These are phyloP conservation scores for Marmota flaviventris DNA, from an alignment of 2,113 vertebrate species.

Conservation along the genomic window DNA sequence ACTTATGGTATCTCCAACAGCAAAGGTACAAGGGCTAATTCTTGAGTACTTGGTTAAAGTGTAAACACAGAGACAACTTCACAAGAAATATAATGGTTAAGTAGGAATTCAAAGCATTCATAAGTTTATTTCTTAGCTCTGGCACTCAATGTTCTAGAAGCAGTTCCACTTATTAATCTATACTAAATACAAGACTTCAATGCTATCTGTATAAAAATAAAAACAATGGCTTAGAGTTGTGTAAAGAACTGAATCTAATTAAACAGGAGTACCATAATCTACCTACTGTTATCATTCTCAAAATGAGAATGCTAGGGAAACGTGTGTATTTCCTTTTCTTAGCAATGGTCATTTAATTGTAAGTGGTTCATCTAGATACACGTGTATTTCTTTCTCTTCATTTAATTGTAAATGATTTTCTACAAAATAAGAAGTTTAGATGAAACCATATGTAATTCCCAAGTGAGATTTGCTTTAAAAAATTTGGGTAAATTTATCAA, in stretches of 20 bases:
- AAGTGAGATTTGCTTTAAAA: constrained; percentile 28
- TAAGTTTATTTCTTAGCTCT: constrained; percentile 25
- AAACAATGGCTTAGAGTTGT: neutral
- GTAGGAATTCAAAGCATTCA: constrained; percentile 47
- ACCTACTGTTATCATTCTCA: neutral
- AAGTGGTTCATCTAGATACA: no score
- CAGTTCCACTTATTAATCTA: constrained; percentile 4
- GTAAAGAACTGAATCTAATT: neutral
- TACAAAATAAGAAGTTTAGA: constrained; percentile 45
- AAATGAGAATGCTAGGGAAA: constrained; percentile 17
- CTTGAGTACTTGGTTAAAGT: constrained; percentile 69
- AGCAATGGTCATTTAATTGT: neutral
- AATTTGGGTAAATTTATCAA: neutral
- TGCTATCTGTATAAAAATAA: neutral
- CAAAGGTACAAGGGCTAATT: constrained; percentile 62
- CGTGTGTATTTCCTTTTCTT: neutral
- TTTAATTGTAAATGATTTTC: constrained; percentile 39
- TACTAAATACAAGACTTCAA: constrained; percentile 25
- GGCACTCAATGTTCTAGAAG: neutral
- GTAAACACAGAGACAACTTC: constrained; percentile 54
- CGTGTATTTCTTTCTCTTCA: neutral
- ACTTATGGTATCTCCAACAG: constrained; percentile 31
- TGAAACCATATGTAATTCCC: constrained; percentile 24
- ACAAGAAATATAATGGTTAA: neutral
- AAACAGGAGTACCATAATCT: neutral